Evolutionary conservation across 1,140 invertebrate genomes (phyloP).

Genomic region (Cheumatopsyche charites): DNA sequence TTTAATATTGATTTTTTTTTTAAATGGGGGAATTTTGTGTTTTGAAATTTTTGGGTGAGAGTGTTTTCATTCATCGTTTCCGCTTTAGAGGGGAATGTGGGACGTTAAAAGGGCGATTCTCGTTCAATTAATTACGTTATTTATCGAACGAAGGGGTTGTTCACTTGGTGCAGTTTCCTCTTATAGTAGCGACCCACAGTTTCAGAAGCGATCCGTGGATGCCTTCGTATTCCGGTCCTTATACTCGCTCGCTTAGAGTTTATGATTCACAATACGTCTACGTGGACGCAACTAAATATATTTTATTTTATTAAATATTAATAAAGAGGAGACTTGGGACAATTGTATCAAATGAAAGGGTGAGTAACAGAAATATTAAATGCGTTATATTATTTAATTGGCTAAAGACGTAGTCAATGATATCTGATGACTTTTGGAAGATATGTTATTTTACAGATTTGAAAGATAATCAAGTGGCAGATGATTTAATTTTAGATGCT

Average conservation of each 20-base stretch:
- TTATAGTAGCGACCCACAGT: constrained; percentile 11
- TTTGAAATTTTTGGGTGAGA: too few relatives aligned
- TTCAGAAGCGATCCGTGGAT: constrained; percentile 18
- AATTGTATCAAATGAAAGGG: too few relatives aligned
- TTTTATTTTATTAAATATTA: background rate
- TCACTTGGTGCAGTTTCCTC: background rate
- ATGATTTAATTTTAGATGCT: too few relatives aligned
- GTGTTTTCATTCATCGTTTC: background rate
- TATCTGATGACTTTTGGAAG: too few relatives aligned
- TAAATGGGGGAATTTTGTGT: background rate
- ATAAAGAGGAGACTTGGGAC: too few relatives aligned
- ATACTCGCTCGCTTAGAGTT: constrained; percentile 28
- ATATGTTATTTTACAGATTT: too few relatives aligned
- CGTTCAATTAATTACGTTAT: constrained; percentile 8
- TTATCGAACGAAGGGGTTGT: background rate
- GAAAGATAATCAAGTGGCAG: too few relatives aligned
- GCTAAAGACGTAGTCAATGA: too few relatives aligned
- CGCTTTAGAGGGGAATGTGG: background rate
- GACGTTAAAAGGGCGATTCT: background rate
- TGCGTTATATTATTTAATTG: too few relatives aligned
- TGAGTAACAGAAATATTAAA: too few relatives aligned
- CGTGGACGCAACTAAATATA: background rate
- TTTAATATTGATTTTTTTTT: background rate
- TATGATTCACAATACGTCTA: constrained; percentile 20
- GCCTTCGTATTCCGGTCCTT: constrained; percentile 21